phyloP scores from a whole-genome alignment of 1,140 invertebrate genomes.

The Drosophila ohnishii region DNA sequence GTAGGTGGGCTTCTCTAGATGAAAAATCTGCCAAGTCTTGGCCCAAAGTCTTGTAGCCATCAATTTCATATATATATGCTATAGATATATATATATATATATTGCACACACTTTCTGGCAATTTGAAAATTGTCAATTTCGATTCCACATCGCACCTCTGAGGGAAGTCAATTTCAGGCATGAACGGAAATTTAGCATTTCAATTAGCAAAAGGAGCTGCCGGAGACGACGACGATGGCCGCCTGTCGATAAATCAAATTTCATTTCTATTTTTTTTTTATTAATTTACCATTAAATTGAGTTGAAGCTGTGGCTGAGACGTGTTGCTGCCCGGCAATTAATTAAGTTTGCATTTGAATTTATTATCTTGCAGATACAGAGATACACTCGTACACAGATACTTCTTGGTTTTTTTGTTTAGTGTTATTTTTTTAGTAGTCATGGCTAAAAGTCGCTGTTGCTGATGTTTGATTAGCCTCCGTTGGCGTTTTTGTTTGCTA shows the following conservation, averaged over 20 bases:
- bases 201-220: slow-evolving; percentile 64
- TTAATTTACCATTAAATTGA: slow-evolving; percentile 75
- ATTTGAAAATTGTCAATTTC: slow-evolving; percentile 68
- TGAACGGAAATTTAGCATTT: slow-evolving; percentile 82
- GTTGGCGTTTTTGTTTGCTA: slow-evolving; percentile 45
- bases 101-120: slow-evolving; percentile 25
- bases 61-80: slow-evolving; percentile 48
- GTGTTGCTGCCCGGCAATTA: slow-evolving; percentile 48
- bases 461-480: slow-evolving; percentile 58
- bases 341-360: slow-evolving; percentile 63
- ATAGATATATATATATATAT: neutral
- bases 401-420: neutral
- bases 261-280: slow-evolving; percentile 25
- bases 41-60: slow-evolving; percentile 68
- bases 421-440: slow-evolving; percentile 1
- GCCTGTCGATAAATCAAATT: slow-evolving; percentile 5
- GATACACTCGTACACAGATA: slow-evolving; percentile 9
- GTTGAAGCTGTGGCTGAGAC: slow-evolving; percentile 5
- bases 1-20: slow-evolving; percentile 25
- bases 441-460: slow-evolving; percentile 40
- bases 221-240: neutral
- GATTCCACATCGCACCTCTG: slow-evolving; percentile 52
- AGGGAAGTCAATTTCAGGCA: slow-evolving; percentile 79
- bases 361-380: slow-evolving; percentile 35
- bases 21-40: slow-evolving; percentile 62